Conservation (phyloP, 2,113 vertebrate genomes). For the Apodemus speciosus region DNA sequence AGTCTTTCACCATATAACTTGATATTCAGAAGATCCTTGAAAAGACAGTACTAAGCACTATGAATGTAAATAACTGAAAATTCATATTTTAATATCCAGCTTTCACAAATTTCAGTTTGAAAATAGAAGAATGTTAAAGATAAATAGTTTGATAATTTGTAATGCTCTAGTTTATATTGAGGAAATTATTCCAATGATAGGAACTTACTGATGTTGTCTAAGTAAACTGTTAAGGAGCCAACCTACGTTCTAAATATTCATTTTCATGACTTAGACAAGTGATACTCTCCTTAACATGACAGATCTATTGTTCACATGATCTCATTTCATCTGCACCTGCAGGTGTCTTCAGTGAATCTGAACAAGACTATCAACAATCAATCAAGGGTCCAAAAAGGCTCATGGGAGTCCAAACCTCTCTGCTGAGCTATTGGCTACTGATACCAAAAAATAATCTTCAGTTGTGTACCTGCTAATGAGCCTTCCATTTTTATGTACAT, state of each 20-base stretch:
- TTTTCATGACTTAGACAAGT: background rate
- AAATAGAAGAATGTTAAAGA: too few species aligned
- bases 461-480: background rate
- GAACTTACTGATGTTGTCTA: background rate
- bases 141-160: too few species aligned
- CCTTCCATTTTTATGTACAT: background rate
- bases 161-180: background rate
- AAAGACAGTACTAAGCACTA: too few species aligned
- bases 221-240: background rate
- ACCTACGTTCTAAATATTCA: background rate
- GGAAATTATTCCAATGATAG: background rate
- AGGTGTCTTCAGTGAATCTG: background rate
- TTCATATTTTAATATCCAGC: too few species aligned
- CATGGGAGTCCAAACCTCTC: background rate
- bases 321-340: too few species aligned
- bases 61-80: too few species aligned
- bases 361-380: background rate
- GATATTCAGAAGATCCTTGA: too few species aligned
- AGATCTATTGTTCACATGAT: background rate
- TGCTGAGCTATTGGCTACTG: background rate
- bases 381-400: background rate
- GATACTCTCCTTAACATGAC: background rate
- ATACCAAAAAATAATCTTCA: background rate
- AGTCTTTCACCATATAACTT: too few species aligned
- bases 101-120: too few species aligned